Evolutionary conservation across 2,888 invertebrate genomes (phyloP), one percentile per base, ranked within the genome.

Genomic region (Molorchus minor): DNA sequence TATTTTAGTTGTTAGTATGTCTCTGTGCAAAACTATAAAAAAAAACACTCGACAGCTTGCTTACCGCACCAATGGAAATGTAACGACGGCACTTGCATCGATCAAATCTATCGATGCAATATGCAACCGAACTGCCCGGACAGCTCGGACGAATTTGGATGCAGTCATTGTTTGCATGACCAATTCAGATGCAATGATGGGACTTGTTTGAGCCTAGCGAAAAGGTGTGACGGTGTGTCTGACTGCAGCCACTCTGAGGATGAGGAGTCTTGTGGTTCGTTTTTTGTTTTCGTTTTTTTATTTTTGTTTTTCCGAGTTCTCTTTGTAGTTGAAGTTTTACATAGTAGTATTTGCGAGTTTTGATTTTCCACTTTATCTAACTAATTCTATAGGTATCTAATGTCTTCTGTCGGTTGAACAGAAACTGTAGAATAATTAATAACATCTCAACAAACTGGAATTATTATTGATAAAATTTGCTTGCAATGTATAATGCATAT

Each of bases 141-240:
- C 75, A 84, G 86, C 29, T 88, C 89, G 41, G 94, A 94, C 78
- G 94, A 94, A 82, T 76, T 86, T 52, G 89, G 89, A 69, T 94
- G 93, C 80, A 83, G 90, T 59, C 75, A 77, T 30, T 84, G 84
- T 76, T 71, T 74, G 56, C 74, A 76, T 12, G 84, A 85, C 62
- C 81, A 87, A 74, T 88, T 83, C 77, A 80, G 83, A 35, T 88
- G 87, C 73, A 77, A 79, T 57, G 82, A 85, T 68, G 86, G 86
- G 19, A 80, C 79, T 58, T 86, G 86, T 70, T 74, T 86, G 54
- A 79, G 73, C 61, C 77, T 83, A 52, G 76, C 77, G 47, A 80
- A 81, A 65, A 77, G 82, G 51, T 87, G 87, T 74, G 80, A 87
- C 71, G 80, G 82, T 15, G 68, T 75, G 36, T 60, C 69, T 20